Base-by-base conservation (phyloP, 1,140 invertebrate species). In the Lepidotrigona ventralis region DNA sequence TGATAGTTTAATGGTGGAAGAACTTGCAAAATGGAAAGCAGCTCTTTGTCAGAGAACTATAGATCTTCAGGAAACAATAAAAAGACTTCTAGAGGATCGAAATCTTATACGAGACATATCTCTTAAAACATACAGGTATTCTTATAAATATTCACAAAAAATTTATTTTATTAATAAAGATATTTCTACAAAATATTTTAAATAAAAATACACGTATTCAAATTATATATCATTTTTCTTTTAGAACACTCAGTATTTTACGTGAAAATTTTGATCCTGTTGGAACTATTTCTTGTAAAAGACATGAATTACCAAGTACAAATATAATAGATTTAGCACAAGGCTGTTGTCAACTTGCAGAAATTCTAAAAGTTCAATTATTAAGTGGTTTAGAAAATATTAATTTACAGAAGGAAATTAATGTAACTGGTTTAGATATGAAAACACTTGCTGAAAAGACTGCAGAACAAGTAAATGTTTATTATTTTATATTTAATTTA, bases 1-100 rank as follows among this genome's bases (percentile, higher is more conserved):
- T 93, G 93, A 69, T 87, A 97, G 98, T 92, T 96, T 98, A 75
- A 98, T 98, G 96, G 96, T 98, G 15, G 98, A 98, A 93, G 98
- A 98, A 94, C 93, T 98, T 84, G 97, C 97, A 3, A 95, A 96
- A 79, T 98, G 97, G 95, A 98, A 98, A 93, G 97, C 97, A 78
- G 95, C 96, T 84, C 94, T 98, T 23, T 96, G 95, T n/a, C 96
- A 96, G 85, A 96, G 97, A 92, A 96, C 96, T 73, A 96, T 96
- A 70, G 97, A 97, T 90, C 94, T 97, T 39, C 96, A 97, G 91
- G 96, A 97, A 91, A 95, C 96, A 51, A 95, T 97, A 60, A 97
- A 96, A 91, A 95, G 96, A 85, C 90, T 98, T 71, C 92, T 98
- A 46, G 96, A 97, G 90, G 97, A 98, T 90, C 95, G 96, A 33